These are phyloP conservation scores for Aphyosemion australe DNA, from an alignment of 2,113 vertebrate species.

Conservation along the genomic window DNA sequence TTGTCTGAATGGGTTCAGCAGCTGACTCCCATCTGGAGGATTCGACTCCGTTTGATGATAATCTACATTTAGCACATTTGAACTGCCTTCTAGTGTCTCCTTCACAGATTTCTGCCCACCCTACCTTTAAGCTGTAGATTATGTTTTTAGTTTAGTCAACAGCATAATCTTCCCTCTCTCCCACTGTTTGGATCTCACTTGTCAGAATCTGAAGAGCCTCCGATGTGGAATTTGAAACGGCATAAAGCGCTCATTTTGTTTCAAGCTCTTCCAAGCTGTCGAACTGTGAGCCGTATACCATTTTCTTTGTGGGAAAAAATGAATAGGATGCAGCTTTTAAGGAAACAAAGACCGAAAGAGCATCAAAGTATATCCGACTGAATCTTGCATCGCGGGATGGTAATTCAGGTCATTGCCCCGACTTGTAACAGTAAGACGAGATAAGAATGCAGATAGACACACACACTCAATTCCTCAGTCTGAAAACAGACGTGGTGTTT, in stretches of 20 bases:
- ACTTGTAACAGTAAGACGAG: constrained; percentile 32
- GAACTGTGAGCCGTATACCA: constrained; percentile 2
- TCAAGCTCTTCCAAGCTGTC: constrained; percentile 21
- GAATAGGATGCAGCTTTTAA: neutral
- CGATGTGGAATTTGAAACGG: neutral
- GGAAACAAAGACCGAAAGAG: neutral
- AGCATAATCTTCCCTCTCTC: neutral
- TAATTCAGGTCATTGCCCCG: constrained; percentile 3
- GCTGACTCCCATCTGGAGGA: constrained; percentile 10
- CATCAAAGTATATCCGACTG: constrained; percentile 1
- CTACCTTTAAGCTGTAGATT: constrained; percentile 1
- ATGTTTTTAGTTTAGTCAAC: constrained; percentile 2
- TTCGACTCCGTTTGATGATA: neutral
- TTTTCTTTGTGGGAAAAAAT: neutral
- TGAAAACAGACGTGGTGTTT: constrained; percentile 61
- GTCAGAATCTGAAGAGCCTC: neutral
- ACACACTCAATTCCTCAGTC: constrained; percentile 43
- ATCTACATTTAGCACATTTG: constrained; percentile 6
- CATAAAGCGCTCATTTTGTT: constrained; percentile 3
- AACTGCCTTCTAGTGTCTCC: neutral
- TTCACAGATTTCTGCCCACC: constrained; percentile 5
- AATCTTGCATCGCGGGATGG: neutral
- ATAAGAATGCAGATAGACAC: constrained; percentile 31
- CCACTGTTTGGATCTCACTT: neutral
- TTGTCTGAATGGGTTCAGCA: constrained; percentile 1